Evolutionary conservation across 2,797 vertebrate genomes (phyloP).

Genomic region (Fratercula arctica): DNA sequence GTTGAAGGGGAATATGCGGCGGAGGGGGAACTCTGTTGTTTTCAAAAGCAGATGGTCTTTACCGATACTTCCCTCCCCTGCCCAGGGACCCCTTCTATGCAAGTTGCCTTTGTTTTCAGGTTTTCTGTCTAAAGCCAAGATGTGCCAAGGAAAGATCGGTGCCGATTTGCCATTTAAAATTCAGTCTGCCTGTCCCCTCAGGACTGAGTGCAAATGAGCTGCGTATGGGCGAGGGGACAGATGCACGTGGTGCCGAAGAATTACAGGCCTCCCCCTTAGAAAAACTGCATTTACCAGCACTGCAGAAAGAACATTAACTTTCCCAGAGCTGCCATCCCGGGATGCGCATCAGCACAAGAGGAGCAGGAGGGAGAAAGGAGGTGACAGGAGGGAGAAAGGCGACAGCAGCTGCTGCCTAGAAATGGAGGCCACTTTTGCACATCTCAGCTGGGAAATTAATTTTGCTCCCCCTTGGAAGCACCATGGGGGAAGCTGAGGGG

Average conservation of each 20-base stretch:
- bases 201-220: not conserved
- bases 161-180: not conserved
- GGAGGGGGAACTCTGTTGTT: not conserved
- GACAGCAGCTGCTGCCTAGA: not conserved
- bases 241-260: not conserved
- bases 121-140: not conserved
- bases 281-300: not conserved
- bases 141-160: not conserved
- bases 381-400: not conserved
- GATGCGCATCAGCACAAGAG: not conserved
- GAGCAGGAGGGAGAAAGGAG: not conserved
- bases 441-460: not conserved
- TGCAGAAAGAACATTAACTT: not conserved
- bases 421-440: not conserved
- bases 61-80: not conserved
- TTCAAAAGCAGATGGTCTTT: conserved; percentile 1
- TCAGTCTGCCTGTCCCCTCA: not conserved
- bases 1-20: not conserved
- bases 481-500: not conserved
- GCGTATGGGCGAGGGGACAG: not conserved
- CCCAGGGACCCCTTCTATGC: not conserved
- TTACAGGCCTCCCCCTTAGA: not conserved
- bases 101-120: conserved; percentile 26
- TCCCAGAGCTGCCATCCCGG: not conserved
- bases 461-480: not conserved